These are phyloP conservation scores for Macrocentrus cingulum DNA, from an alignment of 1,140 invertebrate genomes.

Conservation along the genomic window DNA sequence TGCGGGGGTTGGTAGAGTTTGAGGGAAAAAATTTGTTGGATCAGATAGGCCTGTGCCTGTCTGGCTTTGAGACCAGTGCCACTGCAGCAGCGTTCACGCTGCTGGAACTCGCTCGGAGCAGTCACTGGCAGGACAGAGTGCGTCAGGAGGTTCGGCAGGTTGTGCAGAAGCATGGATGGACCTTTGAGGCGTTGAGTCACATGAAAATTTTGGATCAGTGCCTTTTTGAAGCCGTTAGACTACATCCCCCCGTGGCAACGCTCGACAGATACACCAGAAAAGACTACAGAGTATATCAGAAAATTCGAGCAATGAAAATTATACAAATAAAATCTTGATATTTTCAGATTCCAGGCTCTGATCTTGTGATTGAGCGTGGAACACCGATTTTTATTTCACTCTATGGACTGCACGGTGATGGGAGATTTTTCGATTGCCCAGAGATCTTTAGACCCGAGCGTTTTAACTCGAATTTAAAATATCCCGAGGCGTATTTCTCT, in stretches of 20 bases:
- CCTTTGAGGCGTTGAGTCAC: constrained; percentile 44
- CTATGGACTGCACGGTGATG: constrained; percentile 52
- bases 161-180: constrained; percentile 43
- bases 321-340: too few relatives aligned
- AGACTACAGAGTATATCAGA: constrained; percentile 44
- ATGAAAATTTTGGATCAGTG: constrained; percentile 49
- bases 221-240: constrained; percentile 52
- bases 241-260: constrained; percentile 65
- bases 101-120: constrained; percentile 52
- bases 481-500: constrained; percentile 36
- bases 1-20: too few relatives aligned
- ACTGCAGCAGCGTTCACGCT: constrained; percentile 51
- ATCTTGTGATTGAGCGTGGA: constrained; percentile 45
- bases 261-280: constrained; percentile 58
- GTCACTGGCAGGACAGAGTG: constrained; percentile 50
- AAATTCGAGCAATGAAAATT: too few relatives aligned
- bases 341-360: constrained; percentile 44
- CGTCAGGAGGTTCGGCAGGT: constrained; percentile 62
- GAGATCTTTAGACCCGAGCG: constrained; percentile 41
- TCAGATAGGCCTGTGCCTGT: constrained; percentile 53
- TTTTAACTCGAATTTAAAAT: constrained; percentile 37
- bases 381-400: constrained; percentile 37
- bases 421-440: constrained; percentile 38
- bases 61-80: constrained; percentile 64
- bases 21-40: constrained; percentile 39